phyloP scores from a whole-genome alignment of 2,888 invertebrate species.

The Lasioglossum lativentre region DNA sequence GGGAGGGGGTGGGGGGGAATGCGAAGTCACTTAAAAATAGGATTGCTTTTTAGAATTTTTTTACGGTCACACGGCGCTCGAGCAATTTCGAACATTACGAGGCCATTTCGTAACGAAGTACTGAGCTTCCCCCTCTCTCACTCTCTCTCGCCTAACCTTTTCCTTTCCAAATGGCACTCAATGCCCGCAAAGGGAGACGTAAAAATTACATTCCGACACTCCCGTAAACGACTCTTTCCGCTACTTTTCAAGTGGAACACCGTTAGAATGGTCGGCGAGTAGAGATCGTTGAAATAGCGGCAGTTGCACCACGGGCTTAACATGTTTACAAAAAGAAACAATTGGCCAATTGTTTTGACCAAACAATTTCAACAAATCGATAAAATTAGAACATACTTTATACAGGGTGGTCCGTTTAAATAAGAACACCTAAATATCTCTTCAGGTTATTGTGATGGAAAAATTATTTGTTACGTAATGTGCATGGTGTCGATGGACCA shows the following conservation, averaged over 20 bases:
- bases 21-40: constrained; percentile 47
- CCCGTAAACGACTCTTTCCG: constrained; percentile 29
- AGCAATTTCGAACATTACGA: constrained; percentile 64
- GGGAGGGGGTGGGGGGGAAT: constrained; percentile 28
- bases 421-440: no score
- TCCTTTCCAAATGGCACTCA: not conserved
- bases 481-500: no score
- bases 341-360: not conserved
- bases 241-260: constrained; percentile 5
- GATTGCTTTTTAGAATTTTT: constrained; percentile 58
- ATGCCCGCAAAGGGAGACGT: constrained; percentile 1
- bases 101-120: constrained; percentile 48
- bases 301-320: not conserved
- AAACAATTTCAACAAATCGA: no score
- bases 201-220: constrained; percentile 25
- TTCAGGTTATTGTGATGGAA: no score
- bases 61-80: constrained; percentile 41
- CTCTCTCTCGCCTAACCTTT: not conserved
- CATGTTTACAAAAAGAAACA: not conserved
- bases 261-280: constrained; percentile 25
- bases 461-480: no score
- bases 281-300: constrained; percentile 4
- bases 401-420: no score
- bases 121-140: not conserved
- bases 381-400: no score